Base-by-base conservation (phyloP, 1,140 invertebrate species). In the Bombus sylvicola region DNA sequence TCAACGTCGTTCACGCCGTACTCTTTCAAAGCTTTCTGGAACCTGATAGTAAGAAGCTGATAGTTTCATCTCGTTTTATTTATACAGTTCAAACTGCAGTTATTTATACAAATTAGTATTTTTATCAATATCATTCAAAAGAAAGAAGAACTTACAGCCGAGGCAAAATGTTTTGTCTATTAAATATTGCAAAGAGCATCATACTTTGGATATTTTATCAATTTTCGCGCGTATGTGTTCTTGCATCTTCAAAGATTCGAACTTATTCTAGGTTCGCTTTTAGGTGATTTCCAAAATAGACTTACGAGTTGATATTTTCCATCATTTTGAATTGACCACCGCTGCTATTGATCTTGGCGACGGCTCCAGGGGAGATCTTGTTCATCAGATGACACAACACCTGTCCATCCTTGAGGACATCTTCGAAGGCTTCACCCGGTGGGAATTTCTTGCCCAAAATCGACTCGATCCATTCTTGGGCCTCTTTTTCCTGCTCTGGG, bases 261-360 rank as follows among this genome's bases (percentile, higher is more conserved):
- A 62, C 3, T 12, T 62, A 12, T 62, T 28, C 6, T 1, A 53
- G 34, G 1, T 34, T 34, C 34, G 12, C 9, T 13, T 28, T 31
- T 25, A n/a, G 22, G 1, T 34, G 2, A 66, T 47, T 5, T 9
- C 15, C 18, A 5, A 28, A 41, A 18, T 22, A 59, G 9, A 31
- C 97, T 96, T 94, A 98, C 97, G 97, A 95, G 94, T 97, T 98
- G 88, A 99, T 97, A 92, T 99, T 99, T 93, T 99, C 98, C 98
- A 99, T 99, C 96, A 98, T 97, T 92, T 98, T 98, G 95, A 99
- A 99, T 85, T 98, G 98, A 31, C 98, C 98, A 9, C 98, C 98
- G 3, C 96, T 96, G 18, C 96, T 96, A 94, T 99, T 98, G 92
- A 99, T 97, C 94, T 98, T 98, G 37, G 96, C 95, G 87, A 99